These are phyloP conservation scores for Penaeus japonicus DNA, from an alignment of 1,140 invertebrate genomes.

Conservation along the genomic window DNA sequence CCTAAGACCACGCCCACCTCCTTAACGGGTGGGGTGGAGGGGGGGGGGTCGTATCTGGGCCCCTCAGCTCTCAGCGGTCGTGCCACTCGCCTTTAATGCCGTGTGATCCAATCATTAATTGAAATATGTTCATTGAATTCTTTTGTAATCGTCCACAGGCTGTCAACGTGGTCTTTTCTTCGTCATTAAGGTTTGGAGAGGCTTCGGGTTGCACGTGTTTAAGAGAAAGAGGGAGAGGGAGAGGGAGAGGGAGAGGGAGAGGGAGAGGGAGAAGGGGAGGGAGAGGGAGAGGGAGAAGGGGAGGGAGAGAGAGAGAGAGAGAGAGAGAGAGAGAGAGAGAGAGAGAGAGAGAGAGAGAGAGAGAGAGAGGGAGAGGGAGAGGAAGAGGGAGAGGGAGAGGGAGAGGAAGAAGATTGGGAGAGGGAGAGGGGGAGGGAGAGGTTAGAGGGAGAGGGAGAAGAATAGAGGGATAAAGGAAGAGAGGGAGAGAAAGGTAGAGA, in stretches of 20 bases:
- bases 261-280: neutral
- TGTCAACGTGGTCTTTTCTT: too few relatives aligned
- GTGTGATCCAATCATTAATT: too few relatives aligned
- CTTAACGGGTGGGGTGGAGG: too few relatives aligned
- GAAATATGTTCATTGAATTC: too few relatives aligned
- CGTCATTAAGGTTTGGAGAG: too few relatives aligned
- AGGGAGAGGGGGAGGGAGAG: neutral
- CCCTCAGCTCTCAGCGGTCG: too few relatives aligned
- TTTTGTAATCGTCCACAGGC: too few relatives aligned
- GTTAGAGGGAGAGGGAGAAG: neutral
- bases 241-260: neutral
- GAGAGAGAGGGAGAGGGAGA: neutral
- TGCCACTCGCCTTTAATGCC: too few relatives aligned
- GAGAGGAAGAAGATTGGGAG: neutral
- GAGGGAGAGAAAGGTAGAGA: neutral
- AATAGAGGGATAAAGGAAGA: neutral
- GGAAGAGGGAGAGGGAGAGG: too few relatives aligned
- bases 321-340: neutral
- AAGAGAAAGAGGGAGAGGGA: neutral
- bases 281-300: neutral
- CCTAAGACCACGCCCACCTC: too few relatives aligned
- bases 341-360: neutral
- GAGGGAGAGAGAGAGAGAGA: neutral
- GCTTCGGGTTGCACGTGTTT: neutral
- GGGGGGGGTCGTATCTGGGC: too few relatives aligned